Percentiles rank a stretch among this genome's conserved stretches.
These are phyloP conservation scores for Caloenas nicobarica DNA, from an alignment of 2,113 vertebrate species.

Conservation along the genomic window DNA sequence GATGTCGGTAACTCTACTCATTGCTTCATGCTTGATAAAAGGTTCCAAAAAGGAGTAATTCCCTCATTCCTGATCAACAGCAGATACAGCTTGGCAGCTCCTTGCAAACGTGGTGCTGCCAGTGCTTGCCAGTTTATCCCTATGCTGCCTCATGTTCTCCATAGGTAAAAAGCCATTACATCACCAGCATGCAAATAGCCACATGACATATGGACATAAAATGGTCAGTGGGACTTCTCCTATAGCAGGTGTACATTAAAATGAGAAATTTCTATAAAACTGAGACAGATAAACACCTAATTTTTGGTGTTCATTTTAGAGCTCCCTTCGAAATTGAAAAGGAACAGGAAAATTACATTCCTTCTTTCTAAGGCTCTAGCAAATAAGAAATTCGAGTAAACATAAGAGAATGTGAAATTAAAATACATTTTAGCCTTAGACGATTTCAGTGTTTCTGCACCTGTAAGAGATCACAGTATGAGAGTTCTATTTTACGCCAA, in stretches of 20 bases:
- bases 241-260: not conserved
- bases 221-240: not conserved
- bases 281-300: not conserved
- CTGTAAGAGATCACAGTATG: not conserved
- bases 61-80: not conserved
- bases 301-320: not conserved
- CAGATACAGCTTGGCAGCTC: not conserved
- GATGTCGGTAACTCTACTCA: not conserved
- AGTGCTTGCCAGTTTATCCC: not conserved
- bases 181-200: not conserved
- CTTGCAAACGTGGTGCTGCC: not conserved
- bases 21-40: not conserved
- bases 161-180: not conserved
- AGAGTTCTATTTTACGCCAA: not conserved
- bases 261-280: not conserved
- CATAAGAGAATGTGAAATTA: not conserved
- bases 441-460: not conserved
- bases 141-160: not conserved
- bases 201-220: not conserved
- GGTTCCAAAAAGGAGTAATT: not conserved
- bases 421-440: not conserved
- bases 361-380: not conserved
- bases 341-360: not conserved
- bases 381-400: not conserved
- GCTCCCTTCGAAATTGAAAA: not conserved